Conservation (phyloP, 2,113 vertebrate species). For the Tachysurus vachellii region DNA sequence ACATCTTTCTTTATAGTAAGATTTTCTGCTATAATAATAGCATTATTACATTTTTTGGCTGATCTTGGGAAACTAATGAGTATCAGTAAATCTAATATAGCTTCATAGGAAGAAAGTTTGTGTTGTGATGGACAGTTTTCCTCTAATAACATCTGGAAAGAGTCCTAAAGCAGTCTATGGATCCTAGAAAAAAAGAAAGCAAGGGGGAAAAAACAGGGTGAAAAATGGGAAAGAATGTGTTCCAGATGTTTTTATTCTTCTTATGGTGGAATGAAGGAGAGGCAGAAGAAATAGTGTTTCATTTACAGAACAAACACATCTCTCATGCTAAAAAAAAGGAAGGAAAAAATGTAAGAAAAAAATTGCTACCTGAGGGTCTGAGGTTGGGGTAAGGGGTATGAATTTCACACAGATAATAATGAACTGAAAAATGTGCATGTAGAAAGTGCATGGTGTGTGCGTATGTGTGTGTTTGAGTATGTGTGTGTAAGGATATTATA, state of each 20-base stretch:
- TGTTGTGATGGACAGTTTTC: not conserved
- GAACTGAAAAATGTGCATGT: not conserved
- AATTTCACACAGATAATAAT: constrained; percentile 36
- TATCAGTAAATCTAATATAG: not conserved
- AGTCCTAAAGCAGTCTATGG: constrained; percentile 12
- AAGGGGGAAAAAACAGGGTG: not conserved
- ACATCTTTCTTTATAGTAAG: not conserved
- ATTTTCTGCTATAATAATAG: not conserved
- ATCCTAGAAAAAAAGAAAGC: constrained; percentile 14
- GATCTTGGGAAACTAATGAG: not conserved
- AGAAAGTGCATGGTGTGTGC: not conserved
- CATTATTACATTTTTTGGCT: not conserved
- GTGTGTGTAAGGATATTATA: constrained; percentile 51
- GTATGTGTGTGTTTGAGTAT: constrained; percentile 50
- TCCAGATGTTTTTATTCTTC: constrained; percentile 78
- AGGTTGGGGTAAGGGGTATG: not conserved
- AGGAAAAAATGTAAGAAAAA: constrained; percentile 19
- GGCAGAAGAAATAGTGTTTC: constrained; percentile 60
- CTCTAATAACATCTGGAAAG: constrained; percentile 17
- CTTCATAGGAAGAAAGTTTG: not conserved
- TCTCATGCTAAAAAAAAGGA: constrained; percentile 58
- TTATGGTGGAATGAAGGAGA: constrained; percentile 66
- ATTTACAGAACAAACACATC: constrained; percentile 62
- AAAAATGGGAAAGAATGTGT: constrained; percentile 72
- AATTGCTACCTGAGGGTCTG: constrained; percentile 41